Evolutionary conservation across 2,888 invertebrate genomes (phyloP).

Genomic region (Pachliopta kotzebuea): DNA sequence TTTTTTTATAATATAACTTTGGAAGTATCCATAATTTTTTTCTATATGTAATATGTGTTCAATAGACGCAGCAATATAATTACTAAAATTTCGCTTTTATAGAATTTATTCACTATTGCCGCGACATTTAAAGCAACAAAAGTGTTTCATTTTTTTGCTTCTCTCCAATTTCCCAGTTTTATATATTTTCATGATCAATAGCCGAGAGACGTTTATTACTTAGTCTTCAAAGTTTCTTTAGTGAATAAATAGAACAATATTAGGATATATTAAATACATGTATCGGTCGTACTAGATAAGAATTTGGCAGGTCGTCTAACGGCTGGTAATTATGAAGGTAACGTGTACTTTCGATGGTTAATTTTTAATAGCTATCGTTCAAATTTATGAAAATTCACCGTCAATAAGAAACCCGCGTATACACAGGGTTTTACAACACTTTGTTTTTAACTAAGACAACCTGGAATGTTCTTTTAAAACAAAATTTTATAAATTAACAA

Average conservation of each 20-base stretch:
- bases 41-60: not conserved
- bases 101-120: not conserved
- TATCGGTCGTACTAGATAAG: too few relatives aligned
- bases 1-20: not conserved
- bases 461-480: not conserved
- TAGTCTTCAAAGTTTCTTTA: too few relatives aligned
- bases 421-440: not conserved
- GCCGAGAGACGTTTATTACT: too few relatives aligned
- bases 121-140: not conserved
- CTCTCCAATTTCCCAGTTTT: too few relatives aligned
- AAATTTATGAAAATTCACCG: not conserved
- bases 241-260: too few relatives aligned
- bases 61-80: not conserved
- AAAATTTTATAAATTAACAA: not conserved
- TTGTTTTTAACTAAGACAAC: not conserved
- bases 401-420: not conserved
- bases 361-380: not conserved
- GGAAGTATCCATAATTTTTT: not conserved
- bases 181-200: not conserved
- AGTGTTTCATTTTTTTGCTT: too few relatives aligned
- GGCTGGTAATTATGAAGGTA: too few relatives aligned
- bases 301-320: too few relatives aligned
- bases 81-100: not conserved
- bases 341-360: too few relatives aligned
- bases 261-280: too few relatives aligned